Percentiles rank a stretch among this genome's conserved stretches.
These are phyloP conservation scores for Drosophila simulans DNA, from an alignment of 1,140 invertebrate genomes.

Conservation along the genomic window DNA sequence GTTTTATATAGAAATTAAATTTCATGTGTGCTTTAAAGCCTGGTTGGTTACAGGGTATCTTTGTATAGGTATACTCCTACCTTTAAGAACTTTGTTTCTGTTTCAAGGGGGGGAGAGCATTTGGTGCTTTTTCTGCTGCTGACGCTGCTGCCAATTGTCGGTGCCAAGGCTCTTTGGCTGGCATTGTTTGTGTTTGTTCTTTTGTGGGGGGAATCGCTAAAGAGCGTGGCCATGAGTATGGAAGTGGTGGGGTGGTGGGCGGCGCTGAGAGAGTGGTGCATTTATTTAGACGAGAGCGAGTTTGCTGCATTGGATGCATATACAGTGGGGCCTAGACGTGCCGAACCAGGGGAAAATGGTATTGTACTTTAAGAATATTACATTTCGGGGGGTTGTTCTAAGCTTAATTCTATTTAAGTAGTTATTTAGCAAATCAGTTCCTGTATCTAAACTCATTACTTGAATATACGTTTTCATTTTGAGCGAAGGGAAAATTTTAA, in stretches of 20 bases:
- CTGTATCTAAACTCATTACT: too few relatives aligned
- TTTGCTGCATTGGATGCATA: conserved; percentile 16
- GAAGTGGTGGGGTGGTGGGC: conserved; percentile 2
- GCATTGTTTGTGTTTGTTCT: conserved; percentile 76
- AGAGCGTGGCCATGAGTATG: conserved; percentile 25
- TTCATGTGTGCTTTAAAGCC: too few relatives aligned
- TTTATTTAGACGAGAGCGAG: conserved; percentile 25
- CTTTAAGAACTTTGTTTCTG: neutral
- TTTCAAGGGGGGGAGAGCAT: conserved; percentile 31
- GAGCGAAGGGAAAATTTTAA: too few relatives aligned
- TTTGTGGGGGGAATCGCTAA: conserved; percentile 49
- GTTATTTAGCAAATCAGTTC: too few relatives aligned
- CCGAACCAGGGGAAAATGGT: neutral
- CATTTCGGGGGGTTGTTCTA: too few relatives aligned
- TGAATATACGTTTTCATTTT: too few relatives aligned
- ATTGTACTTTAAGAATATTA: neutral
- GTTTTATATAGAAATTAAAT: too few relatives aligned
- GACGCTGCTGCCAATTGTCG: conserved; percentile 63
- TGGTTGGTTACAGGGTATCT: conserved; percentile 8
- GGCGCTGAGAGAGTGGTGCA: conserved; percentile 31
- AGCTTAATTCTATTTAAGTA: too few relatives aligned
- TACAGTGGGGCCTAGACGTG: conserved; percentile 3
- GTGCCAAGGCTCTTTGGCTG: conserved; percentile 77
- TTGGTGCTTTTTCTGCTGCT: conserved; percentile 36
- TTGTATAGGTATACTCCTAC: neutral